Evolutionary conservation across 92 coral and sea anemone species (phyloP).

Genomic region (Palythoa caribaeorum): DNA sequence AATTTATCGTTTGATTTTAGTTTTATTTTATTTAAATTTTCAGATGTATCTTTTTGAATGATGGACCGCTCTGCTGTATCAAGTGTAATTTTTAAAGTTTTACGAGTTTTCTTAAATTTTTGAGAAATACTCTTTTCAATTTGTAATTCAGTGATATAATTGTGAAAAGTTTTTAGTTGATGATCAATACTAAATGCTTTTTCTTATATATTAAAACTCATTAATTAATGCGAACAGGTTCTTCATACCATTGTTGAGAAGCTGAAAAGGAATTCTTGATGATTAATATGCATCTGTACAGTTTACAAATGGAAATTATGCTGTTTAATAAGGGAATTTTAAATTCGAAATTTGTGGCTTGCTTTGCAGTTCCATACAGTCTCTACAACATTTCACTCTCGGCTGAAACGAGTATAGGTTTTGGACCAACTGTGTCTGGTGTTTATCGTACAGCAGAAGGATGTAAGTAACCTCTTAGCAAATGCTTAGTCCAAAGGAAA

Average conservation of each 20-base stretch:
- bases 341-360: not conserved
- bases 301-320: not conserved
- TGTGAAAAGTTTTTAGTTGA: no score
- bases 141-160: no score
- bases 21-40: not conserved
- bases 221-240: not conserved
- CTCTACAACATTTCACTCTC: slow-evolving; percentile 53
- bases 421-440: slow-evolving; percentile 48
- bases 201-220: no score
- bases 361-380: slow-evolving; percentile 56
- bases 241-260: no score
- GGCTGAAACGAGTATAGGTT: slow-evolving; percentile 69
- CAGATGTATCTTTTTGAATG: not conserved
- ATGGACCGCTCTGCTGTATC: no score
- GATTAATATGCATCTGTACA: no score
- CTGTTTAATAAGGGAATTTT: not conserved
- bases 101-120: no score
- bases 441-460: slow-evolving; percentile 74
- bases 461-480: slow-evolving; percentile 35
- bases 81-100: no score
- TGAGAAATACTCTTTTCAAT: no score
- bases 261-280: not conserved
- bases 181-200: no score
- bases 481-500: not conserved
- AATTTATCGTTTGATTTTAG: not conserved